These are phyloP conservation scores for Xestia xanthographa DNA, from an alignment of 2,888 invertebrate genomes.

Conservation along the genomic window DNA sequence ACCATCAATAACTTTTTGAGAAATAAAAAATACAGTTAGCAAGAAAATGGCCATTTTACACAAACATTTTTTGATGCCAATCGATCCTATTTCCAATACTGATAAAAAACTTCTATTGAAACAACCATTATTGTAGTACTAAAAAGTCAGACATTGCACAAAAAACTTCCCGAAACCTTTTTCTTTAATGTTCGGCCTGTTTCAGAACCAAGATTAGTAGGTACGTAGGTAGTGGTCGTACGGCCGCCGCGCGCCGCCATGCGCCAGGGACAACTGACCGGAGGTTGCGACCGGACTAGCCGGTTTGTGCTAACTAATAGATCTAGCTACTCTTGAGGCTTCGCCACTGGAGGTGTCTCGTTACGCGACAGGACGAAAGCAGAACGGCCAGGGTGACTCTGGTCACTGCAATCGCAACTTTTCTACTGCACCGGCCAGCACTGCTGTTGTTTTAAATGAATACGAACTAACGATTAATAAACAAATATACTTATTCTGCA, in stretches of 20 bases:
- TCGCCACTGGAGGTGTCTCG: neutral
- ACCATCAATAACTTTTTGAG: too few relatives aligned
- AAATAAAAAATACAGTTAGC: too few relatives aligned
- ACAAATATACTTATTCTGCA: neutral
- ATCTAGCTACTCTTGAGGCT: neutral
- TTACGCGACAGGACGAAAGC: neutral
- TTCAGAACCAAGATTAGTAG: neutral
- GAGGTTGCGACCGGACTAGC: conserved; percentile 7
- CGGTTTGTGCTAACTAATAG: conserved; percentile 21
- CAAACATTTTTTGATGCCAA: too few relatives aligned
- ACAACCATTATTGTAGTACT: too few relatives aligned
- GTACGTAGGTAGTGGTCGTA: neutral
- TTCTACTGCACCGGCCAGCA: neutral
- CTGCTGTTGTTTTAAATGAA: neutral
- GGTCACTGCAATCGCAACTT: neutral
- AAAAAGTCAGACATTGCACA: too few relatives aligned
- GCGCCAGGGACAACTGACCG: neutral
- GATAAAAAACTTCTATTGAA: too few relatives aligned
- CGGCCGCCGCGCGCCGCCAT: neutral
- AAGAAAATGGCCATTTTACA: too few relatives aligned
- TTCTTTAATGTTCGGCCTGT: too few relatives aligned
- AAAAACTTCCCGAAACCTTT: too few relatives aligned
- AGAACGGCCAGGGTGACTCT: neutral
- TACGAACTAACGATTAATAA: neutral
- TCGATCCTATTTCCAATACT: too few relatives aligned